Base-by-base conservation (phyloP, 2,113 vertebrate species). In the Anarrhichthys ocellatus region DNA sequence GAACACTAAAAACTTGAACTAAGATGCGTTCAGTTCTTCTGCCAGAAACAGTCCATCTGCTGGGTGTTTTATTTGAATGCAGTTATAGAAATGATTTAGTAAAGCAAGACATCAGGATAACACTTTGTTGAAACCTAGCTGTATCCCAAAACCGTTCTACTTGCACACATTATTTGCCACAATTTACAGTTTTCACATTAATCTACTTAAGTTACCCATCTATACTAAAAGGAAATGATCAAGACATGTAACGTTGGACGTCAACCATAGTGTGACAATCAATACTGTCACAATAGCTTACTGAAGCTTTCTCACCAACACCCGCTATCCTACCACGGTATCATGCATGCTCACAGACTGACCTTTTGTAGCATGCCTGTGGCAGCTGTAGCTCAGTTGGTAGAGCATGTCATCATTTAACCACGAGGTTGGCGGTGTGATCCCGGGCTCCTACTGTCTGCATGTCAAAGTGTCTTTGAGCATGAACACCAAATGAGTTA, bases 1-100 rank as follows among this genome's bases (percentile, higher is more conserved):
- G 75, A 67, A 76, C 17, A 63, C 46, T 58, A 66, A 78, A 48
- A n/a, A 65, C 58, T 36, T 22, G 20, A 63, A 75, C 11, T 24
- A 5, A 4, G 40, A 75, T 29, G 68, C 46, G 68, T 56, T 72
- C 17, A 22, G 6, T 24, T 72, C 54, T 68, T 64, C 48, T 14
- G 17, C 32, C 22, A 14, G 68, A 72, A 77, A 67, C 42, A n/a
- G 52, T 40, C 67, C 78, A 81, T 73, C 78, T 81, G 83, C 73
- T 63, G 36, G 22, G 22, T 54, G 75, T 62, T 76, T 29, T 2
- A 50, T 46, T 14, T 74, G 6, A 70, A 44, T n/a, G 36, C 18
- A 59, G 14, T 40, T 32, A 42, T 17, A 72, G 9, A 48, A 52
- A 52, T 27, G 0, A 70, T 44, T 42, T 22, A 20, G 32, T 22